Conservation (phyloP, 1,140 invertebrate genomes). For the Phortica variegata region DNA sequence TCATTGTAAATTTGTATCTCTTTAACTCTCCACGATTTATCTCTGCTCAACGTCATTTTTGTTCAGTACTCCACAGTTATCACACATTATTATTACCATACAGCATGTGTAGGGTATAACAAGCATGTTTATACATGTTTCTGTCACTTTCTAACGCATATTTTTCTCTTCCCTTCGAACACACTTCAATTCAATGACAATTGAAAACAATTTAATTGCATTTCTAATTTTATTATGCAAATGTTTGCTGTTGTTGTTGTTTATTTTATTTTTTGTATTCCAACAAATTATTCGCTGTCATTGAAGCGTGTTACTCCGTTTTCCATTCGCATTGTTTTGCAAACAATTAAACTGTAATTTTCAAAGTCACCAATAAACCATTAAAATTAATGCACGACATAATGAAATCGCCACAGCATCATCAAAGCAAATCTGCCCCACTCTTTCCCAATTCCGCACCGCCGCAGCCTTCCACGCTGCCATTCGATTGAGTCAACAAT, state of each 20-base stretch:
- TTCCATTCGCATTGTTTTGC: constrained; percentile 16
- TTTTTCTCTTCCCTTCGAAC: no score
- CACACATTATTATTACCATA: no score
- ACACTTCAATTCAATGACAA: constrained; percentile 7
- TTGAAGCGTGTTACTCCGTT: no score
- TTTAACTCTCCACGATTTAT: neutral
- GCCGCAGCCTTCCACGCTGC: neutral
- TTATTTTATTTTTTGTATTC: no score
- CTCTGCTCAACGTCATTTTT: no score
- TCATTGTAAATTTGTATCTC: no score
- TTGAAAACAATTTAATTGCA: constrained; percentile 23
- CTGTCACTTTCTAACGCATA: no score
- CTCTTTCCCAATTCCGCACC: neutral
- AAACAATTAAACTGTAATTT: constrained; percentile 42
- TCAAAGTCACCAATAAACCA: constrained; percentile 33
- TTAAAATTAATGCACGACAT: constrained; percentile 37
- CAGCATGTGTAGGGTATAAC: no score
- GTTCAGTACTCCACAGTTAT: no score
- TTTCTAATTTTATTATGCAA: constrained; percentile 2
- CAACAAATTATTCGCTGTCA: no score
- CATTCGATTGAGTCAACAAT: neutral
- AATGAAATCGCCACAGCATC: constrained; percentile 12
- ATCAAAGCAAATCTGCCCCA: neutral
- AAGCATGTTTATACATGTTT: no score
- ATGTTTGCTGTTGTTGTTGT: no score